Evolutionary conservation across 2,888 invertebrate species (phyloP), one percentile per base, ranked within the genome.

Genomic region (Hydropsyche betteni): DNA sequence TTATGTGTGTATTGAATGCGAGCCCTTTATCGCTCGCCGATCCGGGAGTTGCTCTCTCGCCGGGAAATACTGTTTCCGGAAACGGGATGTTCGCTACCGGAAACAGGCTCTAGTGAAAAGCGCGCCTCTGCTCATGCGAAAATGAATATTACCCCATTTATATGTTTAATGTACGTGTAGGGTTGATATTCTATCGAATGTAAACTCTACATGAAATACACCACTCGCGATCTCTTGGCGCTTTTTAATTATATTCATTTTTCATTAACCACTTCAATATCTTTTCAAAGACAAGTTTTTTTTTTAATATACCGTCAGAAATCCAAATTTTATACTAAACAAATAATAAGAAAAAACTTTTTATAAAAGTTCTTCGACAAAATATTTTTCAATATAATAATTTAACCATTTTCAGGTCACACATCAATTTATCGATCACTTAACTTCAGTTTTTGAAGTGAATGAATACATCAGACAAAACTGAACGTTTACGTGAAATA

Each of bases 41-140:
- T 75, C 74, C 75, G 75, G 71, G 75, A 70, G 55, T 74, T 52
- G 14, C 58, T 58, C 58, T 61, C 69, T 52, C 58, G 44, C 51
- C 71, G 70, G 72, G 76, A 78, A 76, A 75, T 75, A 73, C 76
- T 75, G 74, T 55, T 53, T 34, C 78, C 73, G 76, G 78, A 78
- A 78, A 68, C 75, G 74, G 76, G 76, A 74, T 74, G 74, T 68
- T 75, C 75, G 74, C 64, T 68, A 64, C 73, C 78, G 78, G 78
- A 75, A 77, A 71, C 74, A 58, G 68, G 75, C 50, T 70, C 72
- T 69, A 69, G 69, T 70, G 70, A 70, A 61, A 72, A 61, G 38
- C 36, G 58, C 36, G 24, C 33, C 44, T 69, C 51, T 51, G 51
- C 69, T 69, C 69, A 69, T 69, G 69, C 69, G 69, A 69, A 51